Evolutionary conservation across 2,797 vertebrate species (phyloP).

Genomic region (Sciurus vulgaris): DNA sequence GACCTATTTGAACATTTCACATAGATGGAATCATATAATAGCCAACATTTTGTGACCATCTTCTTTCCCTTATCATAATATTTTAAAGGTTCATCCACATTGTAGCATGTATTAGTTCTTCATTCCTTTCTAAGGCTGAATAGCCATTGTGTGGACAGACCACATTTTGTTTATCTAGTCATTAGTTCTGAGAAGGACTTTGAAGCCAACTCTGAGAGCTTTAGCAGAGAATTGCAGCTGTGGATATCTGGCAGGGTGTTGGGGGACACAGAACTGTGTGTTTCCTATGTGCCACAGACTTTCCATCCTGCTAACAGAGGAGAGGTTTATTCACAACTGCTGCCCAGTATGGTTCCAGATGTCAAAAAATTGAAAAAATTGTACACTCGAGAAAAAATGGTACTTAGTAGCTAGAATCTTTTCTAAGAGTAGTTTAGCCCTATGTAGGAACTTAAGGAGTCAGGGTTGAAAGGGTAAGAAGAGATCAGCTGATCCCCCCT

Average conservation of each 20-base stretch:
- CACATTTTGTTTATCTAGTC: constrained; percentile 46
- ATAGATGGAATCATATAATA: neutral
- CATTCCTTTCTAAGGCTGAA: neutral
- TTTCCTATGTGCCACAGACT: neutral
- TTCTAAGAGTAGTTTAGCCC: neutral
- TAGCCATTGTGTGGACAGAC: neutral
- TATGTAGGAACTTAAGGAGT: neutral
- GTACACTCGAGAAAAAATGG: neutral
- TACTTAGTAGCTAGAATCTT: neutral
- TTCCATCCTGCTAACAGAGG: neutral
- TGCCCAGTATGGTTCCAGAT: neutral
- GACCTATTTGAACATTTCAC: neutral
- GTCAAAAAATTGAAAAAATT: constrained; percentile 6
- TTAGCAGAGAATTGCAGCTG: neutral
- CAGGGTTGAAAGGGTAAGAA: neutral
- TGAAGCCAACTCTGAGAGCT: neutral
- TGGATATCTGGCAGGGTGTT: neutral
- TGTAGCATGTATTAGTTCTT: neutral
- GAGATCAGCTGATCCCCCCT: neutral
- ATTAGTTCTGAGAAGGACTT: neutral
- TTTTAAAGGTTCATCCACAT: neutral
- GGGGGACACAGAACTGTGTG: neutral
- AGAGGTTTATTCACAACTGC: neutral
- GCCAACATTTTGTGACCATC: neutral
- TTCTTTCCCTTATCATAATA: neutral